Evolutionary conservation across 1,140 invertebrate genomes (phyloP).

Genomic region (Berghia stephanieae): DNA sequence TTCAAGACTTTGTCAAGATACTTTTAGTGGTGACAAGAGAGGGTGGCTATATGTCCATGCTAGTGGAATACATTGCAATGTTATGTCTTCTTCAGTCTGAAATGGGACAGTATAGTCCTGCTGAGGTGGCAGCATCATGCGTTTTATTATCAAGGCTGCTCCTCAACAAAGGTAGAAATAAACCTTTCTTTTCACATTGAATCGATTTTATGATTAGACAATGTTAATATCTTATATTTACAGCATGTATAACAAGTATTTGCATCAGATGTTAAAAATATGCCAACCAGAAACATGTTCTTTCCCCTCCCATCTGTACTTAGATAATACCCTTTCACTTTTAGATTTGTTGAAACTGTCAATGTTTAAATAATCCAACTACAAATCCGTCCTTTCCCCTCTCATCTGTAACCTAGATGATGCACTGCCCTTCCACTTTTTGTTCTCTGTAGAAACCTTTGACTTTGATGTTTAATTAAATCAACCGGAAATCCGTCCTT

Average conservation of each 20-base stretch:
- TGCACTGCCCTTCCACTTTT: too few species aligned
- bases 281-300: too few species aligned
- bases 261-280: neutral
- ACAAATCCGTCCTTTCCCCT: too few species aligned
- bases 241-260: neutral
- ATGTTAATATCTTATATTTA: too few species aligned
- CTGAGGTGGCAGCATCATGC: conserved; percentile 57
- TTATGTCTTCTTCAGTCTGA: conserved; percentile 61
- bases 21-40: conserved; percentile 47
- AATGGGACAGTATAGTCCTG: conserved; percentile 59
- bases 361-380: too few species aligned
- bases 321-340: too few species aligned
- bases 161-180: conserved; percentile 48
- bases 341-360: too few species aligned
- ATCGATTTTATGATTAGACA: neutral
- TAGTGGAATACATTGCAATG: conserved; percentile 62
- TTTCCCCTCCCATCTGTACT: too few species aligned
- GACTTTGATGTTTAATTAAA: too few species aligned
- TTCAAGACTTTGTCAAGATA: conserved; percentile 56
- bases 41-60: conserved; percentile 39
- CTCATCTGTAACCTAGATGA: too few species aligned
- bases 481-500: too few species aligned
- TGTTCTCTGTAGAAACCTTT: too few species aligned
- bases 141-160: conserved; percentile 57
- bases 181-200: neutral